phyloP scores from a whole-genome alignment of 2,888 invertebrate species.

The Polylopha cassiicola region DNA sequence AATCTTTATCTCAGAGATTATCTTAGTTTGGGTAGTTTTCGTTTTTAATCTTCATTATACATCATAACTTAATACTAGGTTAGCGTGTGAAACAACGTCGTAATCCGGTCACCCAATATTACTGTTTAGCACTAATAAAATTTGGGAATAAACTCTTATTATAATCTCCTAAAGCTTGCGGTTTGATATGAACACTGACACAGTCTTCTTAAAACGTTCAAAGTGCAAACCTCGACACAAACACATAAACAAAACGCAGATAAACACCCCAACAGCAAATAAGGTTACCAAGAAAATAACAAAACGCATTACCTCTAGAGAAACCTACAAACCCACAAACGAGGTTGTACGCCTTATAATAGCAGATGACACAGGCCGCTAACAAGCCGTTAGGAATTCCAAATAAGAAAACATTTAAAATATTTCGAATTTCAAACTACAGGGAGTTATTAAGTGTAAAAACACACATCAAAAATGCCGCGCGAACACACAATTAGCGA shows the following conservation, averaged over 20 bases:
- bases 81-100: conserved; percentile 9
- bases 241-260: too few relatives aligned
- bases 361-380: conserved; percentile 8
- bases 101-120: conserved; percentile 13
- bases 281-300: conserved; percentile 10
- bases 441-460: conserved; percentile 32
- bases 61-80: too few relatives aligned
- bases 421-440: conserved; percentile 16
- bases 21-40: neutral
- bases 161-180: too few relatives aligned
- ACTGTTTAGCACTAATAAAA: neutral
- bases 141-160: too few relatives aligned
- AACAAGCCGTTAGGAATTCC: conserved; percentile 16
- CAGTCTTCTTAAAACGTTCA: too few relatives aligned
- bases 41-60: too few relatives aligned
- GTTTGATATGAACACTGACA: too few relatives aligned
- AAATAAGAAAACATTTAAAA: conserved; percentile 12
- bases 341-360: conserved; percentile 16
- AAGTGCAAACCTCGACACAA: too few relatives aligned
- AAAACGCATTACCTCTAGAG: conserved; percentile 13
- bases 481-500: conserved; percentile 49
- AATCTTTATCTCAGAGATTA: conserved; percentile 1
- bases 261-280: too few relatives aligned
- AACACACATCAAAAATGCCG: conserved; percentile 53
- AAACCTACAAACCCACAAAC: conserved; percentile 21